Evolutionary conservation across 1,140 invertebrate species (phyloP).

Genomic region (Ectropis grisescens): DNA sequence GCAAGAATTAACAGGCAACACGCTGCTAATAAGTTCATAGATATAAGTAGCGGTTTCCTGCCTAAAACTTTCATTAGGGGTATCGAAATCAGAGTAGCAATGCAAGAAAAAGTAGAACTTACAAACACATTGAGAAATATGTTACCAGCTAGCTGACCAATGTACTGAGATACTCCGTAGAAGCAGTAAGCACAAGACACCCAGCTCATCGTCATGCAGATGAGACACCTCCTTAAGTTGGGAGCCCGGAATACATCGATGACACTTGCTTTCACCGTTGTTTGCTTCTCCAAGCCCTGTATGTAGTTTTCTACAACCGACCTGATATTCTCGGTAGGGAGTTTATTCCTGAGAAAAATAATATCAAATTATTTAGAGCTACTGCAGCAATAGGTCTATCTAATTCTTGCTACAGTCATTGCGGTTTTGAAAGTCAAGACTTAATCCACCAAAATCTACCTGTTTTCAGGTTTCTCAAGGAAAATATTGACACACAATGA

Average conservation of each 20-base stretch:
- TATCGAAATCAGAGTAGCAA: slow-evolving; percentile 74
- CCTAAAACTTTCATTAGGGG: slow-evolving; percentile 74
- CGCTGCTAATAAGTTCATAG: slow-evolving; percentile 71
- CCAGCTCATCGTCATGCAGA: slow-evolving; percentile 80
- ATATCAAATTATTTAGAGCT: no score
- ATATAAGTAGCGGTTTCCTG: slow-evolving; percentile 71
- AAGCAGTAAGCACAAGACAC: slow-evolving; percentile 80
- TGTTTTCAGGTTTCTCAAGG: no score
- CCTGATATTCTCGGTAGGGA: slow-evolving; percentile 68
- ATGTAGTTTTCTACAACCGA: slow-evolving; percentile 59
- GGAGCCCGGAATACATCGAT: slow-evolving; percentile 81
- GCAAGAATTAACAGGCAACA: slow-evolving; percentile 71
- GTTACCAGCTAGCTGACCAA: slow-evolving; percentile 78
- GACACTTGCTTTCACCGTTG: slow-evolving; percentile 71
- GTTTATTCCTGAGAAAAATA: slow-evolving; percentile 70
- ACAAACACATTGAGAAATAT: slow-evolving; percentile 81
- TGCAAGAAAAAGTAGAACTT: slow-evolving; percentile 74
- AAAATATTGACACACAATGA: no score
- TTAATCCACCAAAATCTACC: no score
- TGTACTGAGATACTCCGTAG: slow-evolving; percentile 82
- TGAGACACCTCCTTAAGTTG: slow-evolving; percentile 80
- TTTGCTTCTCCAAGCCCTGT: slow-evolving; percentile 26
- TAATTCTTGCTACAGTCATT: no score
- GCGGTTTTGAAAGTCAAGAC: no score
- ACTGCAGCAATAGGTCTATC: no score